Base-by-base conservation (phyloP, 2,797 vertebrate genomes). In the Microcaecilia unicolor region DNA sequence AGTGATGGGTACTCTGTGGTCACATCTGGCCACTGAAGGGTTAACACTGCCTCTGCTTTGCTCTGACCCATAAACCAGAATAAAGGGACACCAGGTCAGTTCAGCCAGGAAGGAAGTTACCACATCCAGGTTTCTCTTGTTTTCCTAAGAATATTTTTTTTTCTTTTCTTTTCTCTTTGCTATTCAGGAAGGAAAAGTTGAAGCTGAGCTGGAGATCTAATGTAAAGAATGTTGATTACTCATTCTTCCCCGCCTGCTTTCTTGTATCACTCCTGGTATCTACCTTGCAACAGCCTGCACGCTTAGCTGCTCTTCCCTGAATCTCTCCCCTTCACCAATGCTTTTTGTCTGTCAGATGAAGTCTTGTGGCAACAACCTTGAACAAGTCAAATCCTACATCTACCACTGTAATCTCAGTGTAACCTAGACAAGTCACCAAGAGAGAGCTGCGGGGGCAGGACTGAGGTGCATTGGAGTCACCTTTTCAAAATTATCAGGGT, bases 141-240 rank as follows among this genome's bases (percentile, higher is more conserved):
- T 87, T n/a, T n/a, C n/a, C 79, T 81, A 84, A 83, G 76, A 78
- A 72, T 77, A 79, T 80, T 76, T 84, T 70, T 65, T 72, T 67
- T 72, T 70, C 67, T 58, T 73, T 53, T 48, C 55, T 71, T 87
- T 82, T 63, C 79, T 81, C 86, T 84, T 80, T 72, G 76, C 78
- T 73, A 74, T 66, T 77, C 83, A 81, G 86, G 85, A 89, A 89
- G 82, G 83, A 86, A 87, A n/a, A n/a, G n/a, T n/a, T n/a, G n/a
- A n/a, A n/a, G 86, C 80, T 72, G 78, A 76, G 84, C 87, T 82
- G 90, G 86, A 44, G 67, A 85, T 85, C 85, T 67, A 64, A 77
- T 83, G 79, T 70, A 72, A 79, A 71, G 67, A 64, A 75, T 71
- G 70, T 70, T 59, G 76, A 72, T 78, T 78, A 67, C 81, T 79